These are phyloP conservation scores for Muricea muricata DNA, from an alignment of 92 coral and sea anemone species.

Conservation along the genomic window DNA sequence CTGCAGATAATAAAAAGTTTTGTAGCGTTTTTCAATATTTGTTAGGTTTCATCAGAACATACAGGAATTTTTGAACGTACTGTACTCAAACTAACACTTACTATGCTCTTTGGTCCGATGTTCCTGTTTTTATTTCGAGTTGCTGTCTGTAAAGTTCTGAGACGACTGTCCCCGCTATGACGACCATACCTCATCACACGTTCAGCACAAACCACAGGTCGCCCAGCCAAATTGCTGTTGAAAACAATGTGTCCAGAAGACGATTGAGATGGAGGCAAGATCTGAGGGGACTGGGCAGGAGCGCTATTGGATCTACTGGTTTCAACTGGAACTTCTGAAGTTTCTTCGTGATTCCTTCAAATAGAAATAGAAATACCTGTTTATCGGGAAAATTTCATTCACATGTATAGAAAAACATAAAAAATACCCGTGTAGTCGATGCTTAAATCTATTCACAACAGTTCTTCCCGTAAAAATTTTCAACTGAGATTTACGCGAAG, in stretches of 20 bases:
- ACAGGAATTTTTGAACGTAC: background rate
- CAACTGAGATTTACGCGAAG: too few species aligned
- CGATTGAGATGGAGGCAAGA: background rate
- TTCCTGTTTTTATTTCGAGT: background rate
- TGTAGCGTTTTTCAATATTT: too few species aligned
- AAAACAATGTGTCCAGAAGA: slow-evolving; percentile 25
- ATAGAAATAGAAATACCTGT: background rate
- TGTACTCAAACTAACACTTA: background rate
- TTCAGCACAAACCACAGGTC: slow-evolving; percentile 19
- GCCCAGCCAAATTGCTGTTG: slow-evolving; percentile 4
- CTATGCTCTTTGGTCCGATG: background rate
- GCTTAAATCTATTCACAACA: too few species aligned
- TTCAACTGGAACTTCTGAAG: background rate
- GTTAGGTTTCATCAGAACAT: background rate
- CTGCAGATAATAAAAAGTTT: too few species aligned
- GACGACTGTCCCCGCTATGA: slow-evolving; percentile 39
- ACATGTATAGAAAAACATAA: too few species aligned
- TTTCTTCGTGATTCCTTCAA: background rate
- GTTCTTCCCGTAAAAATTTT: too few species aligned
- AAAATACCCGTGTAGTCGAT: too few species aligned
- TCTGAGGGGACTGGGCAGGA: background rate
- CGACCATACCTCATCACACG: slow-evolving; percentile 22
- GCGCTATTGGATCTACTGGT: slow-evolving; percentile 16
- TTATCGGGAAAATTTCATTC: too few species aligned
- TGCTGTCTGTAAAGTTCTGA: background rate